Conservation (phyloP, 2,113 vertebrate species). For the Podocnemis expansa region DNA sequence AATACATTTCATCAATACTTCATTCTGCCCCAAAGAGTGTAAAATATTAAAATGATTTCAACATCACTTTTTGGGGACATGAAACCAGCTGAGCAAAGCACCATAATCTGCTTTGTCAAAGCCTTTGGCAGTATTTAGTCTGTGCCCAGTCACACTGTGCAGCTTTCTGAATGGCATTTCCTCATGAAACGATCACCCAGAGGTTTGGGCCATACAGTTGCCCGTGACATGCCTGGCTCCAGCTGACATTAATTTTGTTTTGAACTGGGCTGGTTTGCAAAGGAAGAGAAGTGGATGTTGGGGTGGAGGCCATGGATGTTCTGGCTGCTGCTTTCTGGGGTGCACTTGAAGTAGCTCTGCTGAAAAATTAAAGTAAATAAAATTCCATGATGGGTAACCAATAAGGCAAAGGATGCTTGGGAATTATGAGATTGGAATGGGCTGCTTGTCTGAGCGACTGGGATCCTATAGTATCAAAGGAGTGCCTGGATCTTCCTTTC, state of each 20-base stretch:
- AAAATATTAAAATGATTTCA: neutral
- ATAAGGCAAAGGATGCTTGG: neutral
- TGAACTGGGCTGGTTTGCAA: neutral
- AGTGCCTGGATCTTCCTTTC: neutral
- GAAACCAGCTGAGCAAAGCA: neutral
- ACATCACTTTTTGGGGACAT: neutral
- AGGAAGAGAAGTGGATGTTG: accelerated
- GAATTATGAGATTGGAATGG: neutral
- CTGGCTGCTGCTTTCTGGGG: neutral
- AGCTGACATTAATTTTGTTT: neutral
- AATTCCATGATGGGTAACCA: neutral
- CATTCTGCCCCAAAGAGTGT: neutral
- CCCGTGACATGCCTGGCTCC: neutral
- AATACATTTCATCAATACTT: neutral
- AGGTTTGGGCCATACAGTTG: neutral
- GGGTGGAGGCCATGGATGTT: neutral
- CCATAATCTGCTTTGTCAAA: neutral
- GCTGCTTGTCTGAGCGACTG: neutral
- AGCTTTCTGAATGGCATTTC: neutral
- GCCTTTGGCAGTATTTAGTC: neutral
- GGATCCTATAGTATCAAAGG: neutral
- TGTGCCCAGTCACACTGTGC: accelerated
- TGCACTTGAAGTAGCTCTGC: neutral
- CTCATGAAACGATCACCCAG: neutral
- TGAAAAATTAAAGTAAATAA: neutral